Base-by-base conservation (phyloP, 2,888 invertebrate genomes). In the Lepeophtheirus nordmannii region DNA sequence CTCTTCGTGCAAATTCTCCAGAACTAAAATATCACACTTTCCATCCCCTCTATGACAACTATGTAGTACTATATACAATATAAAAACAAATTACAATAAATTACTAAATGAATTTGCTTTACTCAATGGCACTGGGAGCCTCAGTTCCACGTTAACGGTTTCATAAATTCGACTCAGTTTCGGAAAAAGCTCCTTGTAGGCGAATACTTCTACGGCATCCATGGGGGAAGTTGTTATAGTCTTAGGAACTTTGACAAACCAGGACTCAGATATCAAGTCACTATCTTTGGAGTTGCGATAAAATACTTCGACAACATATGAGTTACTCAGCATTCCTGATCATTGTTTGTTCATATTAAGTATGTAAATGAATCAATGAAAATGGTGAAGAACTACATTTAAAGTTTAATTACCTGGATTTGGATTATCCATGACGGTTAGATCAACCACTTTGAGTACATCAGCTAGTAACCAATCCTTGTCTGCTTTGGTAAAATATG, bases 211-310 rank as follows among this genome's bases (percentile, higher is more conserved):
- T 53, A 63, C 38, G 11, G 22, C 22, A 30, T 63, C 63, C 56
- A 63, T 30, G 2, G 56, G 9, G 9, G 22, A 46, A 14, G 63
- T 56, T 12, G 23, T 8, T 53, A 22, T 14, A 10, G 53, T 46
- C 20, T 63, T 63, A 30, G 63, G 63, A 11, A 63, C 62, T 38
- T 63, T 63, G 53, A 63, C 63, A 30, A 63, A 63, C 63, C 63
- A 63, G 56, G 63, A 53, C 38, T 63, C 63, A n/a, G 20, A 20
- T 20, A 20, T n/a, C n/a, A 62, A 20, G 14, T 41, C 62, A 17
- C 20, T 20, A 12, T 38, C 63, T 14, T 53, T 53, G 12, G n/a
- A 56, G 14, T n/a, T 53, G 5, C 17, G 14, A 30, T 63, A 63
- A 17, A 9, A 37, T 11, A 63, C 63, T 7, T 63, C 56, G 23